A percentile compares a stretch with the other conserved stretches of the same genome.
Conservation (phyloP, 2,888 invertebrate genomes). For the Esperia sulphurella region DNA sequence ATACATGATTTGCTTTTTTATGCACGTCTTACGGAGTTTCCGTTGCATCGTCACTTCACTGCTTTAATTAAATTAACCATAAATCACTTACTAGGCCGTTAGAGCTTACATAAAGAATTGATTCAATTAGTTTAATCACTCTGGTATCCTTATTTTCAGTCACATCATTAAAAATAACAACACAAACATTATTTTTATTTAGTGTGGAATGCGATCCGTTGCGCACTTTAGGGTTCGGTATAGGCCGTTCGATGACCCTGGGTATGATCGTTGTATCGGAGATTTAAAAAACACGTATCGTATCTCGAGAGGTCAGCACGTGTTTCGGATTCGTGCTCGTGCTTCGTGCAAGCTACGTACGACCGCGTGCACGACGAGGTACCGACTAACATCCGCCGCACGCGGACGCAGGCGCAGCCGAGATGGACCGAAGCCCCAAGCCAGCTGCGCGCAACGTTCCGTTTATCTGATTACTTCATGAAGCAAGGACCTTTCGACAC, state of each 20-base stretch:
- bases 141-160: neutral
- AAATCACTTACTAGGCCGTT: slow-evolving; percentile 2
- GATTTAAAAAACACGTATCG: slow-evolving; percentile 17
- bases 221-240: slow-evolving; percentile 8
- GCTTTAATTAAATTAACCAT: slow-evolving; percentile 3
- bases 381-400: slow-evolving; percentile 28
- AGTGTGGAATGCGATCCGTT: slow-evolving; percentile 6
- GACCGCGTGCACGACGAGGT: slow-evolving; percentile 34
- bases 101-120: neutral
- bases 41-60: neutral
- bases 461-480: slow-evolving; percentile 72
- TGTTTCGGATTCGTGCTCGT: slow-evolving; percentile 10
- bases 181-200: neutral
- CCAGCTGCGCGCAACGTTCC: slow-evolving; percentile 22
- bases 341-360: slow-evolving; percentile 23
- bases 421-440: slow-evolving; percentile 41
- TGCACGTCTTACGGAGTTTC: neutral
- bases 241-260: slow-evolving; percentile 26
- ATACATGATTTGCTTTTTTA: too few relatives aligned
- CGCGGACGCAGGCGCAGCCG: slow-evolving; percentile 18
- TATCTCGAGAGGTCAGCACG: slow-evolving; percentile 16
- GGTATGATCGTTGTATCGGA: slow-evolving; percentile 19
- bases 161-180: neutral
- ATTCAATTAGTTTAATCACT: neutral
- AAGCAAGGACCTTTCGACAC: slow-evolving; percentile 75